phyloP scores from a whole-genome alignment of 2,888 invertebrate species.

The Scrobipalpa costella region DNA sequence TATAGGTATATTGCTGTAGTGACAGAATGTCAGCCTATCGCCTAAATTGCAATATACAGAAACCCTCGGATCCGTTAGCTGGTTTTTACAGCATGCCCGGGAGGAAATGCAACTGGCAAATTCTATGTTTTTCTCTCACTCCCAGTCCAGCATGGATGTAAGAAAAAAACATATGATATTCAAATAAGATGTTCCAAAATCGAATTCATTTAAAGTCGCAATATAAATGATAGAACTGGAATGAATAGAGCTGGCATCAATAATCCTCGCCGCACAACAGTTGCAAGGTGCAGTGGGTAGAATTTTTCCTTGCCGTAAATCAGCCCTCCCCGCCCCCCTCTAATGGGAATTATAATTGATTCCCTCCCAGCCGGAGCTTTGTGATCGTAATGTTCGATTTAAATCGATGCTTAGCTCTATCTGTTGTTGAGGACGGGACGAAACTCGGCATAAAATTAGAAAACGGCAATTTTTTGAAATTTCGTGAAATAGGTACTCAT shows the following conservation, averaged over 20 bases:
- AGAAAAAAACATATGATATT: too few species aligned
- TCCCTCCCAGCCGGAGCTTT: constrained; percentile 42
- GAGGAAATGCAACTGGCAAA: too few species aligned
- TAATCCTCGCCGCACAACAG: neutral
- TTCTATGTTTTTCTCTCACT: too few species aligned
- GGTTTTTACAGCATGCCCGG: too few species aligned
- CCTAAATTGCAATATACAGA: too few species aligned
- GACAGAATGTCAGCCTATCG: too few species aligned
- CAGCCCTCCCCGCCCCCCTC: constrained; percentile 51
- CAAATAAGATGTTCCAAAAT: too few species aligned
- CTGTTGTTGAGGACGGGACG: neutral
- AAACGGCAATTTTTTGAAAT: neutral
- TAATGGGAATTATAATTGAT: constrained; percentile 67
- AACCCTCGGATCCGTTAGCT: too few species aligned
- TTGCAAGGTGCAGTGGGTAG: constrained; percentile 41
- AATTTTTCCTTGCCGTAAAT: constrained; percentile 48
- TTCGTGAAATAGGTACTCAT: too few species aligned
- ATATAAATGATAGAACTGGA: neutral
- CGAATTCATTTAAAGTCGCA: neutral
- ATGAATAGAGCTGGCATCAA: constrained; percentile 7
- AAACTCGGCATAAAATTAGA: neutral
- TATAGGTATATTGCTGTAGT: too few species aligned
- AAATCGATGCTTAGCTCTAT: constrained; percentile 31
- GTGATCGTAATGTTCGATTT: constrained; percentile 38
- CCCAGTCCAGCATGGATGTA: too few species aligned